These are phyloP conservation scores for Drosophila setifemur DNA, from an alignment of 1,140 invertebrate genomes.

Conservation along the genomic window DNA sequence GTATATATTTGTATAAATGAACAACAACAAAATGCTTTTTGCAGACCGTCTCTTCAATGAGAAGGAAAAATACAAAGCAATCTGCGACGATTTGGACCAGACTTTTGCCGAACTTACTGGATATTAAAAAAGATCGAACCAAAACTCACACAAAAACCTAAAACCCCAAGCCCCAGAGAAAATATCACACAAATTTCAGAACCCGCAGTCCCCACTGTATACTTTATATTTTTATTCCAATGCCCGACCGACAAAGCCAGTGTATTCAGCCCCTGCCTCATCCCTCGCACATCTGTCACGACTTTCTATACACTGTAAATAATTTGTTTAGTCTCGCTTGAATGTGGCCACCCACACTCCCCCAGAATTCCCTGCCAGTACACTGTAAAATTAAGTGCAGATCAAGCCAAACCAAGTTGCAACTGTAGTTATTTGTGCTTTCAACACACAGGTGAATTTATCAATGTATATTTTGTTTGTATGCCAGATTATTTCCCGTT, in stretches of 20 bases:
- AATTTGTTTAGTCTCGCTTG: slow-evolving; percentile 65
- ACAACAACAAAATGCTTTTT: slow-evolving; percentile 83
- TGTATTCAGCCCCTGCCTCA: slow-evolving; percentile 13
- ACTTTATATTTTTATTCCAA: slow-evolving; percentile 3
- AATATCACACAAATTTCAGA: slow-evolving; percentile 25
- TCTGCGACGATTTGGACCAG: slow-evolving; percentile 99
- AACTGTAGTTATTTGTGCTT: slow-evolving; percentile 74
- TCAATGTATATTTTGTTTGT: slow-evolving; percentile 45
- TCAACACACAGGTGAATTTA: slow-evolving; percentile 72
- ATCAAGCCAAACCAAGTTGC: slow-evolving; percentile 52
- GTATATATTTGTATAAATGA: slow-evolving; percentile 58
- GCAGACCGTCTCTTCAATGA: slow-evolving; percentile 96
- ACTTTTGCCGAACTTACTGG: slow-evolving; percentile 95
- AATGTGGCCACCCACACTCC: slow-evolving; percentile 29
- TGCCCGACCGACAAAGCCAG: slow-evolving; percentile 13
- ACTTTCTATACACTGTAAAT: slow-evolving; percentile 70
- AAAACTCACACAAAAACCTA: slow-evolving; percentile 35
- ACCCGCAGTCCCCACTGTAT: slow-evolving; percentile 13
- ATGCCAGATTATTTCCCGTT: slow-evolving; percentile 44
- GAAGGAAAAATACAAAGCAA: slow-evolving; percentile 97
- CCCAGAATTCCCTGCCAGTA: background rate
- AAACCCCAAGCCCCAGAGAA: slow-evolving; percentile 16
- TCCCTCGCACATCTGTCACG: slow-evolving; percentile 27
- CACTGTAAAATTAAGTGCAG: slow-evolving; percentile 69
- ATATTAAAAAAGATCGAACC: slow-evolving; percentile 86